These are phyloP conservation scores for Tetanocera ferruginea DNA, from an alignment of 2,888 invertebrate species.

Conservation along the genomic window DNA sequence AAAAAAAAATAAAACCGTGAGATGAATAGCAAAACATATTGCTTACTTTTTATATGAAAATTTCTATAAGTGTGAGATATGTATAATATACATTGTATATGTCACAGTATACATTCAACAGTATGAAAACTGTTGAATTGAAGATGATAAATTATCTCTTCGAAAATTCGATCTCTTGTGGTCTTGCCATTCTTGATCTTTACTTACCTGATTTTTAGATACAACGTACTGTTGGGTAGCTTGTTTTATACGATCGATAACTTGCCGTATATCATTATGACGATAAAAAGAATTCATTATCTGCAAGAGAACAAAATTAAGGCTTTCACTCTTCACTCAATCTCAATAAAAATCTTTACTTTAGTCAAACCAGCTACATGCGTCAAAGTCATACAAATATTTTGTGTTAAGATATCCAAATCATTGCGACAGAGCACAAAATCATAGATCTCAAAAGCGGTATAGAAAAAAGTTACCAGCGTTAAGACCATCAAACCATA, in stretches of 20 bases:
- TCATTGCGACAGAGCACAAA: slow-evolving; percentile 42
- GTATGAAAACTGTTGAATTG: too few species aligned
- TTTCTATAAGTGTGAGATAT: too few species aligned
- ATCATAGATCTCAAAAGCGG: slow-evolving; percentile 51
- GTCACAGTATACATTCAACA: too few species aligned
- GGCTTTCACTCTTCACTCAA: too few species aligned
- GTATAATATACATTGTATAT: too few species aligned
- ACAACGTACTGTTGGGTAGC: slow-evolving; percentile 45
- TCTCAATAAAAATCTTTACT: slow-evolving; percentile 33
- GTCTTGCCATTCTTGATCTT: not conserved
- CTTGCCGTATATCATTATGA: slow-evolving; percentile 33
- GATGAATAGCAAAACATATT: not conserved
- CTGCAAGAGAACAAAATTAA: slow-evolving; percentile 33
- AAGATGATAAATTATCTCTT: not conserved
- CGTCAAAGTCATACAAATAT: slow-evolving; percentile 49
- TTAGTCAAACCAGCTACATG: slow-evolving; percentile 48
- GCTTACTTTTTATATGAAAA: too few species aligned
- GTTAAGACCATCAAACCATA: slow-evolving; percentile 42
- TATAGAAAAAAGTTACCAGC: slow-evolving; percentile 45
- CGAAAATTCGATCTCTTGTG: not conserved
- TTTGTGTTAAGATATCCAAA: slow-evolving; percentile 50
- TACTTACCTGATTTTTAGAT: slow-evolving; percentile 46
- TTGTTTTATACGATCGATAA: slow-evolving; percentile 44
- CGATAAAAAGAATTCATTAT: slow-evolving; percentile 46
- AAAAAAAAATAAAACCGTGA: slow-evolving; percentile 2